These are phyloP conservation scores for Drosophila fuyamai DNA, from an alignment of 1,140 invertebrate species.

Conservation along the genomic window DNA sequence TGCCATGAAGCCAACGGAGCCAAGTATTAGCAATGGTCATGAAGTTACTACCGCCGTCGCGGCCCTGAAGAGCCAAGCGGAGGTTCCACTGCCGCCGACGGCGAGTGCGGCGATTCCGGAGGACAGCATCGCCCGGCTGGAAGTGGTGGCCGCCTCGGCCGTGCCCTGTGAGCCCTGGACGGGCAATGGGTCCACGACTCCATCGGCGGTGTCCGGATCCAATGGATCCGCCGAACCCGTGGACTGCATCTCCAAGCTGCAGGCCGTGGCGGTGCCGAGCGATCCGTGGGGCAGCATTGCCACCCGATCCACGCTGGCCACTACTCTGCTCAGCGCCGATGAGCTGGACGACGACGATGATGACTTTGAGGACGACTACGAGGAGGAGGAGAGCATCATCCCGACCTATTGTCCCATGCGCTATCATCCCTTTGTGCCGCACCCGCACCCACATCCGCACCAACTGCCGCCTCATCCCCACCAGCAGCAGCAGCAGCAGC, in stretches of 20 bases:
- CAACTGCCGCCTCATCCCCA: slow-evolving; percentile 57
- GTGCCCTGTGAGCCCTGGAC: slow-evolving; percentile 77
- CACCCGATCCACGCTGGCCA: slow-evolving; percentile 85
- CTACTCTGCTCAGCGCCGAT: slow-evolving; percentile 85
- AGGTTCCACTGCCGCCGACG: slow-evolving; percentile 78
- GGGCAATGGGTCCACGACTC: slow-evolving; percentile 25
- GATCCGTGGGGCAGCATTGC: slow-evolving; percentile 85
- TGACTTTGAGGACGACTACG: slow-evolving; percentile 86
- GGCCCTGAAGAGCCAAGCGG: slow-evolving; percentile 55
- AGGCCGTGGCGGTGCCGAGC: slow-evolving; percentile 86
- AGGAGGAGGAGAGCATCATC: slow-evolving; percentile 85
- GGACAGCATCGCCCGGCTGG: slow-evolving; percentile 86
- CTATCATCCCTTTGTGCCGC: slow-evolving; percentile 73
- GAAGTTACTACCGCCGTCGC: slow-evolving; percentile 75
- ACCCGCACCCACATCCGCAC: slow-evolving; percentile 46
- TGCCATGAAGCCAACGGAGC: slow-evolving; percentile 38
- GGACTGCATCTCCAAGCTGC: slow-evolving; percentile 84
- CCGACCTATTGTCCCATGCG: slow-evolving; percentile 81
- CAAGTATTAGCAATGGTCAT: slow-evolving; percentile 80
- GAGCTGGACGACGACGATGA: slow-evolving; percentile 86
- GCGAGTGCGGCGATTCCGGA: slow-evolving; percentile 79
- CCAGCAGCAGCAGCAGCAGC: slow-evolving; percentile 62
- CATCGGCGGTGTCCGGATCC: slow-evolving; percentile 19
- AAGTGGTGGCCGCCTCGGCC: slow-evolving; percentile 70
- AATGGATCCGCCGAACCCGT: slow-evolving; percentile 60